Percentiles rank a stretch among this genome's conserved stretches.
Conservation (phyloP, 2,888 invertebrate genomes). For the Silvanus unidentatus region DNA sequence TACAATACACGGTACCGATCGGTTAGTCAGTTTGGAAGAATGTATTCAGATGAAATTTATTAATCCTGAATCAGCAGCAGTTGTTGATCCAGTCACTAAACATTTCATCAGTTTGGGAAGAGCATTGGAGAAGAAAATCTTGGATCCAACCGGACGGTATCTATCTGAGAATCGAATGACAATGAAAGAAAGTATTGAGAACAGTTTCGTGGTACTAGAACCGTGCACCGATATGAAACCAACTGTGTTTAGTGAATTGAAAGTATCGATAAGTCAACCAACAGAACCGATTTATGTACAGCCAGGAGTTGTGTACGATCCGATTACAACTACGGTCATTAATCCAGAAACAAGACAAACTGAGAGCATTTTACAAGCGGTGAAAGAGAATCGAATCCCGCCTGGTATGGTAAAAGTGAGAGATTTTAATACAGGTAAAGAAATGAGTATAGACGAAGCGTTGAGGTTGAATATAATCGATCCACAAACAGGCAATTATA, state of each 20-base stretch:
- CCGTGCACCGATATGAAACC: conserved; percentile 62
- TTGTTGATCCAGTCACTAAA: conserved; percentile 69
- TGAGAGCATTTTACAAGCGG: conserved; percentile 67
- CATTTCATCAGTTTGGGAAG: conserved; percentile 62
- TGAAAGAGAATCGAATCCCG: conserved; percentile 69
- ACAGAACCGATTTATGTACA: conserved; percentile 66
- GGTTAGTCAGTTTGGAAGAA: conserved; percentile 78
- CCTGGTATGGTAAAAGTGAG: conserved; percentile 61
- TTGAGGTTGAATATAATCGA: conserved; percentile 70
- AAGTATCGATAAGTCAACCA: conserved; percentile 45
- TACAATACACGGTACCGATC: conserved; percentile 79
- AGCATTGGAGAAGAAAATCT: conserved; percentile 71
- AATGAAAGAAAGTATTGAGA: conserved; percentile 69
- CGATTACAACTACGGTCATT: conserved; percentile 67
- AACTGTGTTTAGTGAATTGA: conserved; percentile 49
- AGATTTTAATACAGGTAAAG: conserved; percentile 63
- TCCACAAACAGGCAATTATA: conserved; percentile 62
- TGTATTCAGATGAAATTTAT: conserved; percentile 81
- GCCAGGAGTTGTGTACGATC: conserved; percentile 72
- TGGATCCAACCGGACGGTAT: conserved; percentile 77
- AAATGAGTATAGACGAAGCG: conserved; percentile 68
- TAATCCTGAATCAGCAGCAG: conserved; percentile 74
- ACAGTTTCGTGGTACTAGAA: conserved; percentile 59
- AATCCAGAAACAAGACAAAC: conserved; percentile 66
- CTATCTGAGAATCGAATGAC: conserved; percentile 52